Evolutionary conservation across 2,888 invertebrate genomes (phyloP).

Genomic region (Tortricodes alternella): DNA sequence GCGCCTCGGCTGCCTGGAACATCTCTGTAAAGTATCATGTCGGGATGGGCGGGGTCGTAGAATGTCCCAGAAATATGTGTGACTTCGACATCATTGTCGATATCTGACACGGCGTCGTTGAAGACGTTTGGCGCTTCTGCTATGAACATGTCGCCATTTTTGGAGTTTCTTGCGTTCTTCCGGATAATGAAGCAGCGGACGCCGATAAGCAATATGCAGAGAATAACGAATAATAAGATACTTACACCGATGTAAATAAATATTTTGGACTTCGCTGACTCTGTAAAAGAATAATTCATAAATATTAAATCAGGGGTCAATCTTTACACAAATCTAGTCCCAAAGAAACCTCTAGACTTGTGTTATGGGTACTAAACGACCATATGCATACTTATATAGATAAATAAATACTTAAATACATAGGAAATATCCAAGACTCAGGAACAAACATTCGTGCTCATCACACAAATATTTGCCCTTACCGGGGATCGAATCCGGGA

Average conservation of each 20-base stretch:
- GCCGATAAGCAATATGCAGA: slow-evolving; percentile 46
- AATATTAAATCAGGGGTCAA: too few relatives aligned
- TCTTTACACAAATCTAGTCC: not conserved
- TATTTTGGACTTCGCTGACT: slow-evolving; percentile 36
- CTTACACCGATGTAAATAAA: slow-evolving; percentile 53
- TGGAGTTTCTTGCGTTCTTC: slow-evolving; percentile 53
- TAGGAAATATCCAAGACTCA: too few relatives aligned
- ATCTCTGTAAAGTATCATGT: slow-evolving; percentile 75
- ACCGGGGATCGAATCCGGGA: too few relatives aligned
- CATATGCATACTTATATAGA: too few relatives aligned
- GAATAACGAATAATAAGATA: slow-evolving; percentile 45
- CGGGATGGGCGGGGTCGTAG: slow-evolving; percentile 73
- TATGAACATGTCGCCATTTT: slow-evolving; percentile 73
- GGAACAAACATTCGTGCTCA: too few relatives aligned
- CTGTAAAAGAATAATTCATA: slow-evolving; percentile 44
- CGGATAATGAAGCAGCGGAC: slow-evolving; percentile 56
- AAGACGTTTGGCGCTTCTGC: slow-evolving; percentile 75
- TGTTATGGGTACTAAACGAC: too few relatives aligned
- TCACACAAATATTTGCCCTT: too few relatives aligned
- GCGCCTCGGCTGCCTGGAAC: slow-evolving; percentile 63
- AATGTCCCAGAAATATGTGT: slow-evolving; percentile 76
- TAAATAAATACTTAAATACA: too few relatives aligned
- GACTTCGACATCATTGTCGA: slow-evolving; percentile 72
- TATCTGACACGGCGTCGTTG: slow-evolving; percentile 68
- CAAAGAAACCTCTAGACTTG: too few relatives aligned